Evolutionary conservation across 2,888 invertebrate genomes (phyloP).

Genomic region (Agelastica alni): DNA sequence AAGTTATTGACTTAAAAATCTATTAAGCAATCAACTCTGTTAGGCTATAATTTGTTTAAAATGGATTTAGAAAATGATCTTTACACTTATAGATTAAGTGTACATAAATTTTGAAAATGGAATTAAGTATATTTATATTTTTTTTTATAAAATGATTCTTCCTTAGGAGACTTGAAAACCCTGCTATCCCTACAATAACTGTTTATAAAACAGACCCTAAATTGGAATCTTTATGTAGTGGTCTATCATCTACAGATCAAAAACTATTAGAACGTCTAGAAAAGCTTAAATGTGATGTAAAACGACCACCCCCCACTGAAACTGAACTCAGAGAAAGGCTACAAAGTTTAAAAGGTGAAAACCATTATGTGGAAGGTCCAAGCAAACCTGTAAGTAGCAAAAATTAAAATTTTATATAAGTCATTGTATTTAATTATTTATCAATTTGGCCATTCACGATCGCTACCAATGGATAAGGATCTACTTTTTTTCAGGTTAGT

Average conservation of each 20-base stretch:
- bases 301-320: constrained; percentile 60
- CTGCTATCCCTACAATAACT: constrained; percentile 61
- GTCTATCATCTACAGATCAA: constrained; percentile 61
- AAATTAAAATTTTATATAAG: no score
- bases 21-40: no score
- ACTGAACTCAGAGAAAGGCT: constrained; percentile 68
- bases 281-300: constrained; percentile 66
- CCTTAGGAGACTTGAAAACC: constrained; percentile 61
- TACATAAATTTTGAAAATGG: no score
- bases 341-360: constrained; percentile 69
- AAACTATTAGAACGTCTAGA: constrained; percentile 69
- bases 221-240: constrained; percentile 51
- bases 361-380: constrained; percentile 51
- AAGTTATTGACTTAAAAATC: no score
- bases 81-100: no score
- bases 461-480: no score
- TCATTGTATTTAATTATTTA: no score
- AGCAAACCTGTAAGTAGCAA: constrained; percentile 45
- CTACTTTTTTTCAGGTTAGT: no score
- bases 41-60: no score
- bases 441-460: no score
- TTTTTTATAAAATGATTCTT: constrained; percentile 13
- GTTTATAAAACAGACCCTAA: constrained; percentile 58
- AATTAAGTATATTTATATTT: no score
- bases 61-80: no score